Evolutionary conservation across 2,888 invertebrate genomes (phyloP), one percentile per base, ranked within the genome.

Genomic region (Drosophila helvetica): DNA sequence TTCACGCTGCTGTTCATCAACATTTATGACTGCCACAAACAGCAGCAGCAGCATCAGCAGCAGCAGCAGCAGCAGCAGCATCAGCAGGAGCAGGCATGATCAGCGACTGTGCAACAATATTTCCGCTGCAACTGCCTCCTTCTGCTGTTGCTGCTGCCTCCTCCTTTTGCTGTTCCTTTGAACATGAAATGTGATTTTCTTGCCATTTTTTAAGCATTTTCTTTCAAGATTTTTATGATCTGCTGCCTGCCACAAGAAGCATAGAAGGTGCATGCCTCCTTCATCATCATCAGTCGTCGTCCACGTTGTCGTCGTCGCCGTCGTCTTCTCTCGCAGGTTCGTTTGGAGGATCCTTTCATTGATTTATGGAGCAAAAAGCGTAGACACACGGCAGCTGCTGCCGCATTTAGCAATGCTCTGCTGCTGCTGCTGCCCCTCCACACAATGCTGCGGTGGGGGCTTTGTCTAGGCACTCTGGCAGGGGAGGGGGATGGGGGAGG

Each of bases 1-100:
- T 86, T 87, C 76, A 86, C 83, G 71, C 86, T 80, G 84, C 88
- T 83, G 85, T 83, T 88, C 88, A 85, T 87, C 83, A 86, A 86
- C 85, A 87, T 85, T 87, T 88, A 87, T 83, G 88, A 86, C 86
- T 86, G 77, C 76, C 75, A 75, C 63, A 74, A 71, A 56, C 18
- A 27, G 45, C 27, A 56, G 45, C 30, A 46, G 27, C 15, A 30
- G 45, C 55, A 27, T 17, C 43, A 18, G 22, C 53, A 33, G 47
- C 17, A 33, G 52, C 45, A 25, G 1, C 25, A 1, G 25, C 25
- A 25, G 7, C 7, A 27, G 8, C 27, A 27, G 25, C 6, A 25
- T 1, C 25, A 25, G 25, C 19, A 25, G 25, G 33, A 30, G 25
- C n/a, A 43, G 45, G 46, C 30, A 38, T 9, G 38, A 53, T 53